A percentile compares a stretch with the other conserved stretches of the same genome.
These are phyloP conservation scores for Isichthys henryi DNA, from an alignment of 2,113 vertebrate species.

Conservation along the genomic window DNA sequence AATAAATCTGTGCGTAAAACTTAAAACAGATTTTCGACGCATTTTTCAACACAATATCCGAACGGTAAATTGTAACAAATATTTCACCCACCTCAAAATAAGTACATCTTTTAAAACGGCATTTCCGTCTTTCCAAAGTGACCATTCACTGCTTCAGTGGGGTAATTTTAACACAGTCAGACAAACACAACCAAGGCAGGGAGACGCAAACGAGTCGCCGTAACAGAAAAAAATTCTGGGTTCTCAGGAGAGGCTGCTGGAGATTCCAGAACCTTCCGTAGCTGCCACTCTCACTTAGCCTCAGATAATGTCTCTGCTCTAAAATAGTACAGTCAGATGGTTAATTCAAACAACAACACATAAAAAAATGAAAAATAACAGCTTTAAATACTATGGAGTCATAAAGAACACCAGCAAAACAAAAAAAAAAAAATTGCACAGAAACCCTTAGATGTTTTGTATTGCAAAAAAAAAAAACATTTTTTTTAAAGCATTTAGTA, in stretches of 20 bases:
- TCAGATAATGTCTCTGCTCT: neutral
- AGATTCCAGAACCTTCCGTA: conserved; percentile 1
- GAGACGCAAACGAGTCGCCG: neutral
- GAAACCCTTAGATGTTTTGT: neutral
- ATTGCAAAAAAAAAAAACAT: neutral
- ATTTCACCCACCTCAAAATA: neutral
- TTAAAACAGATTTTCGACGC: neutral
- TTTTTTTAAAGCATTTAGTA: neutral
- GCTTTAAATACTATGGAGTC: neutral
- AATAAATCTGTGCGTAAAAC: conserved; percentile 10
- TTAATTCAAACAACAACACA: neutral
- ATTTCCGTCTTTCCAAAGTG: neutral
- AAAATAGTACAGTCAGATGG: neutral
- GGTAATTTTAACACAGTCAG: neutral
- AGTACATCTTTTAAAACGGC: neutral
- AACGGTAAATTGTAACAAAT: neutral
- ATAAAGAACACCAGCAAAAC: neutral
- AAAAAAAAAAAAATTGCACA: neutral
- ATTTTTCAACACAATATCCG: conserved; percentile 20
- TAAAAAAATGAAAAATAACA: neutral
- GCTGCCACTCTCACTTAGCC: neutral
- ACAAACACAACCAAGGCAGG: neutral
- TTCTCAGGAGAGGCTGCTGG: neutral
- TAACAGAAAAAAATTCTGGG: conserved; percentile 1
- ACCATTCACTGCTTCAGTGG: neutral